A percentile compares a stretch with the other conserved stretches of the same genome.
These are phyloP conservation scores for Graptemys geographica DNA, from an alignment of 2,797 vertebrate species.

Conservation along the genomic window DNA sequence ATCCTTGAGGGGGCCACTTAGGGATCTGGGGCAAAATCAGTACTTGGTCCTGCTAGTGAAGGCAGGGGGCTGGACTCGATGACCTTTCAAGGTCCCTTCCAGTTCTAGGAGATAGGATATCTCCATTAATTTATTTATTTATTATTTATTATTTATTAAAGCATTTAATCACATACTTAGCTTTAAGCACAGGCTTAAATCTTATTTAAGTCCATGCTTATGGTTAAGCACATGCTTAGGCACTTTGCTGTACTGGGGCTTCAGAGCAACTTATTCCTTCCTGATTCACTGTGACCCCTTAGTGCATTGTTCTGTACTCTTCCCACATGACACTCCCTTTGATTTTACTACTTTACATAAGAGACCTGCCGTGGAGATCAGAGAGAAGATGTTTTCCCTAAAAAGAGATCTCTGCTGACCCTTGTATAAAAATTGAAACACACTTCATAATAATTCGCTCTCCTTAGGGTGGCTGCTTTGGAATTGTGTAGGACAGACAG, in stretches of 20 bases:
- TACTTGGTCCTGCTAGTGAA: too few species aligned
- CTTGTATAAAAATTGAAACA: constrained; percentile 75
- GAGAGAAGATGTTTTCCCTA: constrained; percentile 52
- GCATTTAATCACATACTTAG: constrained; percentile 16
- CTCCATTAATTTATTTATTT: too few species aligned
- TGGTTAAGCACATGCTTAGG: constrained; percentile 13
- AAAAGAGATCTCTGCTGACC: constrained; percentile 73
- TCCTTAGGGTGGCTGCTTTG: constrained; percentile 15
- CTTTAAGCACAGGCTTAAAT: background rate
- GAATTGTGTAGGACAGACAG: constrained; percentile 10
- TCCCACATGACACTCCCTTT: background rate
- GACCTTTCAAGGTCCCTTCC: too few species aligned
- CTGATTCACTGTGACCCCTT: constrained; percentile 4
- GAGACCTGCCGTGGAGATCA: constrained; percentile 72
- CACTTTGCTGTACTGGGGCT: background rate
- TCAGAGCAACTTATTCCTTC: constrained; percentile 33
- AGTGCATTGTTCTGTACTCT: background rate
- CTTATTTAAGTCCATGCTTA: background rate
- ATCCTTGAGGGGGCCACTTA: too few species aligned
- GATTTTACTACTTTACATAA: constrained; percentile 8
- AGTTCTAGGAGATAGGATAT: too few species aligned
- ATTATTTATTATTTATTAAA: too few species aligned
- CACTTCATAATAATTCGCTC: constrained; percentile 66
- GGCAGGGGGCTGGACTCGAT: too few species aligned
- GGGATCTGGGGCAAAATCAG: too few species aligned